These are phyloP conservation scores for Saxidomus purpurata DNA, from an alignment of 1,140 invertebrate species.

Conservation along the genomic window DNA sequence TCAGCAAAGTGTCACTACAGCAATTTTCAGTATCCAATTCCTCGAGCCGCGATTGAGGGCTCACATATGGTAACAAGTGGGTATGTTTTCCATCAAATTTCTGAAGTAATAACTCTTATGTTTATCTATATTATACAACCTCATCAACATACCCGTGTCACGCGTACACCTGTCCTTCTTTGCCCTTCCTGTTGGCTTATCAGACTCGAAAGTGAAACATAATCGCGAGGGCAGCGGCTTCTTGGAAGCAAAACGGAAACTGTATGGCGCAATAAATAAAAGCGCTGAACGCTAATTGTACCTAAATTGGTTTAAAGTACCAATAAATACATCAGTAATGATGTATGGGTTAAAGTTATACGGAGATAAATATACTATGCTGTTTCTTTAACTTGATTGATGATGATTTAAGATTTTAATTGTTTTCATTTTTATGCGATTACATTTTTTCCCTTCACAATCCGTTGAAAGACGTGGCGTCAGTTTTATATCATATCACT, in stretches of 20 bases:
- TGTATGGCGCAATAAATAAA: conserved; percentile 45
- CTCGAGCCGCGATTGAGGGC: not conserved
- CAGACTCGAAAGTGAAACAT: not conserved
- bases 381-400: conserved; percentile 1
- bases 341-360: conserved; percentile 6
- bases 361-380: not conserved
- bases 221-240: not conserved
- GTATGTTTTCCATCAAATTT: conserved; percentile 58
- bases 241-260: not conserved
- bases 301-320: conserved; percentile 46
- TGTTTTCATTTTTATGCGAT: conserved; percentile 15
- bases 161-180: conserved; percentile 52
- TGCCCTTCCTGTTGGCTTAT: conserved; percentile 43
- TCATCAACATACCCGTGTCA: conserved; percentile 57
- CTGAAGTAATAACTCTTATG: conserved; percentile 48
- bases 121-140: conserved; percentile 48
- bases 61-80: not conserved
- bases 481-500: not conserved
- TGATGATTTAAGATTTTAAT: not conserved
- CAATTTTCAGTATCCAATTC: not conserved
- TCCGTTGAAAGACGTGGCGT: not conserved
- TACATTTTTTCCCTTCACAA: not conserved
- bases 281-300: conserved; percentile 27
- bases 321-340: conserved; percentile 49
- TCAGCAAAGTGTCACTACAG: not conserved